These are phyloP conservation scores for Himalopsyche japonica DNA, from an alignment of 2,888 invertebrate genomes.

Conservation along the genomic window DNA sequence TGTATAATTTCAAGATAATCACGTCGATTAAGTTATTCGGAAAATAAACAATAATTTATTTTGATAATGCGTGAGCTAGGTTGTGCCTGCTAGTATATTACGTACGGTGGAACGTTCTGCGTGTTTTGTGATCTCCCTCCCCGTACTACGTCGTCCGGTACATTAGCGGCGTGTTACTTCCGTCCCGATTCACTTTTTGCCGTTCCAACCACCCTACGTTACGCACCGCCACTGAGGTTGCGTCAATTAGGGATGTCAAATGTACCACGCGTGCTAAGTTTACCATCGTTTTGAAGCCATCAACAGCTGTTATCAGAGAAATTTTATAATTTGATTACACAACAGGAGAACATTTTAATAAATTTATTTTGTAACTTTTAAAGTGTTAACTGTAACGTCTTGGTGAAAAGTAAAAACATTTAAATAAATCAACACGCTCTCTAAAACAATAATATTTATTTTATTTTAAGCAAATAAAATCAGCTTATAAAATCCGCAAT, in stretches of 20 bases:
- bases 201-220: neutral
- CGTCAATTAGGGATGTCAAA: neutral
- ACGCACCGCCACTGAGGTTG: neutral
- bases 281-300: no score
- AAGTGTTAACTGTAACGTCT: no score
- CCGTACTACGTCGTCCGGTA: neutral
- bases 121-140: neutral
- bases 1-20: neutral
- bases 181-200: conserved; percentile 29
- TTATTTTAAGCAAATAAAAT: no score
- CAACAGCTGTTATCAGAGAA: no score
- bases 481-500: no score
- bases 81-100: neutral
- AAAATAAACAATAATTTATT: neutral
- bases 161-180: conserved; percentile 22
- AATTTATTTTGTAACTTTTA: no score
- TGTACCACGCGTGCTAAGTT: no score
- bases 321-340: no score
- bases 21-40: neutral
- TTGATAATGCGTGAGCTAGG: neutral
- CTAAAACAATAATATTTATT: no score
- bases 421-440: no score
- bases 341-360: no score
- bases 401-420: no score
- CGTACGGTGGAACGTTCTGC: neutral